phyloP scores from a whole-genome alignment of 1,140 invertebrate genomes.

The Yoshiicerus persimilis region DNA sequence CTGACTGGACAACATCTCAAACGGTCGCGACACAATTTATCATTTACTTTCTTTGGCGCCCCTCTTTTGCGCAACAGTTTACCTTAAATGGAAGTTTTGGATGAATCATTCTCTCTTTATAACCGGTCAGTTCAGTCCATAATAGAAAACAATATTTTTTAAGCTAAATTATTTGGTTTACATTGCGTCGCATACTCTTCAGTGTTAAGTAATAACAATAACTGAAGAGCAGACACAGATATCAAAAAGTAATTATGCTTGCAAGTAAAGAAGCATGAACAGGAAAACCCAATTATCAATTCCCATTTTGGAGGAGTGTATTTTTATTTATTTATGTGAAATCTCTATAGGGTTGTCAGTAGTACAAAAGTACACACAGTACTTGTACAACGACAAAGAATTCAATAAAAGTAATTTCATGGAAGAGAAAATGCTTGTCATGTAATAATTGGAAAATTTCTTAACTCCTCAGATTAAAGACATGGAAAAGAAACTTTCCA shows the following conservation, averaged over 20 bases:
- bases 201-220: too few relatives aligned
- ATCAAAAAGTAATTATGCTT: not conserved
- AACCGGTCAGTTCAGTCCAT: not conserved
- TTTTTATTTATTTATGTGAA: not conserved
- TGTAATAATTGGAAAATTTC: too few relatives aligned
- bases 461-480: too few relatives aligned
- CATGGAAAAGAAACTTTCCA: too few relatives aligned
- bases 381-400: too few relatives aligned
- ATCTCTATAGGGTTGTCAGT: too few relatives aligned
- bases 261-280: not conserved
- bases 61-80: constrained; percentile 17
- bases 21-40: constrained; percentile 28
- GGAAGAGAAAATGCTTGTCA: too few relatives aligned
- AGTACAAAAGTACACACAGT: too few relatives aligned
- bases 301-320: not conserved
- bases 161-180: not conserved
- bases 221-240: not conserved
- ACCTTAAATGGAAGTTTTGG: constrained; percentile 34
- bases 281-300: not conserved
- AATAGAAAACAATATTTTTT: not conserved
- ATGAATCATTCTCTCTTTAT: constrained; percentile 24
- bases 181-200: not conserved
- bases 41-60: constrained; percentile 29
- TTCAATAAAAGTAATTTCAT: too few relatives aligned
- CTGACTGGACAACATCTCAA: constrained; percentile 12